These are phyloP conservation scores for Asobara japonica DNA, from an alignment of 1,140 invertebrate species.

Conservation along the genomic window DNA sequence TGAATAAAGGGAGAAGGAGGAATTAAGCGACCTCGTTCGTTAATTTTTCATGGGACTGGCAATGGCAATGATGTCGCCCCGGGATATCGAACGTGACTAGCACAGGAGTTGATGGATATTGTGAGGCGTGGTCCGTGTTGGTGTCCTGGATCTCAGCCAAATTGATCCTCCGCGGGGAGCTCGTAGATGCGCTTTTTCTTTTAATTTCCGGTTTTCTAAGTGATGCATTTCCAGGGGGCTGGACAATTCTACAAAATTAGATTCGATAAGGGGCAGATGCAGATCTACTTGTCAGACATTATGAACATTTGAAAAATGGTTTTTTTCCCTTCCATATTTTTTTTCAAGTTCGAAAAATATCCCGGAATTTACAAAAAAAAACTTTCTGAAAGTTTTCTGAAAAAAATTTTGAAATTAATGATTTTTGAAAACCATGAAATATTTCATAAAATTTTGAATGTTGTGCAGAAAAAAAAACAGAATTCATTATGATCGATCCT, in stretches of 20 bases:
- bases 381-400: too few relatives aligned
- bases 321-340: not conserved
- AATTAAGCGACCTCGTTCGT: not conserved
- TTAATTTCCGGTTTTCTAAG: not conserved
- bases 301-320: too few relatives aligned
- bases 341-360: not conserved
- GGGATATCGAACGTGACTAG: slow-evolving; percentile 14
- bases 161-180: not conserved
- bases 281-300: too few relatives aligned
- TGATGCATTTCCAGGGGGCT: too few relatives aligned
- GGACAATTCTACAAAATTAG: too few relatives aligned
- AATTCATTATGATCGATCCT: too few relatives aligned
- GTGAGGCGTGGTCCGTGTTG: not conserved
- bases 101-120: slow-evolving; percentile 11
- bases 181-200: not conserved
- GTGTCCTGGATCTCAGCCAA: slow-evolving; percentile 1
- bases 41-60: not conserved
- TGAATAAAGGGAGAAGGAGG: not conserved
- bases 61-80: slow-evolving; percentile 7
- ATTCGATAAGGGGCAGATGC: too few relatives aligned
- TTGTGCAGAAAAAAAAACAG: too few relatives aligned
- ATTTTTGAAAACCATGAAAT: too few relatives aligned
- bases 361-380: too few relatives aligned
- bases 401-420: too few relatives aligned
- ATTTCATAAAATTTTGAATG: too few relatives aligned